A percentile compares a stretch with the other conserved stretches of the same genome.
These are phyloP conservation scores for Anolis sagrei DNA, from an alignment of 2,113 vertebrate genomes.

Conservation along the genomic window DNA sequence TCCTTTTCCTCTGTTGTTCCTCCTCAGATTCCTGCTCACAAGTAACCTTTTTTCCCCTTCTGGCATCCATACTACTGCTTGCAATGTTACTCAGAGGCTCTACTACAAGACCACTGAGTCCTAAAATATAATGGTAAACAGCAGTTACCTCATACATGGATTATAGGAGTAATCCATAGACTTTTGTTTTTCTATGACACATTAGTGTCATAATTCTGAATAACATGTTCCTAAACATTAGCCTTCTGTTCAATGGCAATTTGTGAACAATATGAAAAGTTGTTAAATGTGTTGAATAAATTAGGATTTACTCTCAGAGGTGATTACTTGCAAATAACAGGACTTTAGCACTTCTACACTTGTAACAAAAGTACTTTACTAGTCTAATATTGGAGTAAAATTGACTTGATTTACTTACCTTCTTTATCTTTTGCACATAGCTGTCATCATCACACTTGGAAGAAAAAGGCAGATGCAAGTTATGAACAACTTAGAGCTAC, in stretches of 20 bases:
- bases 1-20: too few species aligned
- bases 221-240: slow-evolving; percentile 30
- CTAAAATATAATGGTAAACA: slow-evolving; percentile 38
- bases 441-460: neutral
- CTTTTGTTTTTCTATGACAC: neutral
- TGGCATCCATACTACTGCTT: too few species aligned
- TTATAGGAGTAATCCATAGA: neutral
- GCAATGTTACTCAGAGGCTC: too few species aligned
- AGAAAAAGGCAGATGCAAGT: too few species aligned
- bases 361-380: neutral
- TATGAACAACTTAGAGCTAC: too few species aligned
- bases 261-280: slow-evolving; percentile 28
- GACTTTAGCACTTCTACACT: neutral
- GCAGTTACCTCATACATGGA: neutral
- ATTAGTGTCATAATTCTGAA: slow-evolving; percentile 9
- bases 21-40: too few species aligned
- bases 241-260: neutral
- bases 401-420: neutral
- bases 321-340: neutral
- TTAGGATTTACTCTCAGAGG: neutral
- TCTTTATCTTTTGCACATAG: neutral
- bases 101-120: too few species aligned
- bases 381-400: neutral
- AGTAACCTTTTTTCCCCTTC: too few species aligned
- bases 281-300: slow-evolving; percentile 16